Conservation (phyloP, 2,888 invertebrate species). For the Catocala nupta region DNA sequence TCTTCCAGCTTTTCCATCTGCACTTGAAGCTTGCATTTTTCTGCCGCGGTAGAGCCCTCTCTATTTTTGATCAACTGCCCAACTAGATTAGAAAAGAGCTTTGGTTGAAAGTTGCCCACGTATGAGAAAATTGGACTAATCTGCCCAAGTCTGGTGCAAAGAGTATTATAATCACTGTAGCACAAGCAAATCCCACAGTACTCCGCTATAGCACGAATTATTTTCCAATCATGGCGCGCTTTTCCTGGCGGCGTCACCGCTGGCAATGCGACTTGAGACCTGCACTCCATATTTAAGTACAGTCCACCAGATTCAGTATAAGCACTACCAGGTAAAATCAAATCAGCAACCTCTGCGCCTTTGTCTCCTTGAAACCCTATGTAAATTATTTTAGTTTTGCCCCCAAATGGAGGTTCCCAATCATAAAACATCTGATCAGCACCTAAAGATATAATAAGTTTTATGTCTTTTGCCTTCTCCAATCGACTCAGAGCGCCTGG, state of each 20-base stretch:
- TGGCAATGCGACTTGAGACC: constrained; percentile 95
- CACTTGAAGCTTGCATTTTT: constrained; percentile 51
- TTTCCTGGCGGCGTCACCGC: constrained; percentile 97
- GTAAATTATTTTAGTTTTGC: constrained; percentile 94
- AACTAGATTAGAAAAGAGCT: constrained; percentile 60
- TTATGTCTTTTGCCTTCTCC: constrained; percentile 87
- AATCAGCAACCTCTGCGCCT: constrained; percentile 96
- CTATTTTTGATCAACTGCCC: constrained; percentile 37
- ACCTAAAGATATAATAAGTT: constrained; percentile 95
- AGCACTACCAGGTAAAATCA: constrained; percentile 97
- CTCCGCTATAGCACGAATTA: constrained; percentile 88
- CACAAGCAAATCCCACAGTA: constrained; percentile 63
- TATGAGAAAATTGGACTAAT: constrained; percentile 74
- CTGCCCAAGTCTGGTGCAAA: constrained; percentile 67
- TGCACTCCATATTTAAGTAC: constrained; percentile 98
- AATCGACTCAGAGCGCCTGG: constrained; percentile 89
- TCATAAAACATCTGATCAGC: constrained; percentile 95
- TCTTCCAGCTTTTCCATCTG: constrained; percentile 68
- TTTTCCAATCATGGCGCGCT: constrained; percentile 99
- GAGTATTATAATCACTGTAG: constrained; percentile 64
- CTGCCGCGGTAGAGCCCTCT: not conserved
- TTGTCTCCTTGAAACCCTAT: constrained; percentile 97
- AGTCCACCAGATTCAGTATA: constrained; percentile 98
- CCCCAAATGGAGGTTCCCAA: constrained; percentile 89
- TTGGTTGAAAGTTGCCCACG: constrained; percentile 66